Evolutionary conservation across 1,140 invertebrate genomes (phyloP), one percentile per base, ranked within the genome.

Genomic region (Aphelenchoides besseyi): DNA sequence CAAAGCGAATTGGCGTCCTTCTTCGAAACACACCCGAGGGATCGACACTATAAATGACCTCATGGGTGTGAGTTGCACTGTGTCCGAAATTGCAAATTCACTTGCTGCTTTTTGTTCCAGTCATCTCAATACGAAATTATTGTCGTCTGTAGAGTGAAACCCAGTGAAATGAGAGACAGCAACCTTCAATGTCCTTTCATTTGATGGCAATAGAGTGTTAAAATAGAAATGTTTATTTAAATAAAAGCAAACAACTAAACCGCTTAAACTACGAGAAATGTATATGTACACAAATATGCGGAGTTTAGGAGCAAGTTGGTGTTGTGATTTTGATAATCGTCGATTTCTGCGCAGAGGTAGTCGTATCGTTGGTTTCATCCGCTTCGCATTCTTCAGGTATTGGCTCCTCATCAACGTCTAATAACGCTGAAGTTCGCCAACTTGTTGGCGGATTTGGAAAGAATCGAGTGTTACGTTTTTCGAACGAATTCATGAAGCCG

Each of bases 311-410:
- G 55, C 55, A 59, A 5, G 55, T 5, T 8, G 55, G 5, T 8
- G 55, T 33, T 28, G 55, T 59, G 55, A 59, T 59, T 33, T 59
- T 5, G 18, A 59, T 59, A 23, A 59, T 33, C 12, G 55, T 59
- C 5, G 55, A 28, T 23, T 59, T 59, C 5, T 5, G 55, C 5
- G 32, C 55, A 8, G 5, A 23, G 5, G 32, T 59, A 23, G 12
- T 59, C 18, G 18, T 59, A 8, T 5, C 55, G 18, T 5, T 28
- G 5, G 26, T 59, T 23, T 59, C 55, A 12, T 59, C 18, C 26
- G 5, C 55, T 59, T 59, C 5, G 5, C 18, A 5, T 33, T 59
- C 55, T 33, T 59, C 55, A 5, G 18, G 12, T 5, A 59, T 59
- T 33, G 55, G 55, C 55, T 59, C 5, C 18, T 59, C 55, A 23